These are phyloP conservation scores for Eupristina koningsbergeri DNA, from an alignment of 1,140 invertebrate genomes.

Conservation along the genomic window DNA sequence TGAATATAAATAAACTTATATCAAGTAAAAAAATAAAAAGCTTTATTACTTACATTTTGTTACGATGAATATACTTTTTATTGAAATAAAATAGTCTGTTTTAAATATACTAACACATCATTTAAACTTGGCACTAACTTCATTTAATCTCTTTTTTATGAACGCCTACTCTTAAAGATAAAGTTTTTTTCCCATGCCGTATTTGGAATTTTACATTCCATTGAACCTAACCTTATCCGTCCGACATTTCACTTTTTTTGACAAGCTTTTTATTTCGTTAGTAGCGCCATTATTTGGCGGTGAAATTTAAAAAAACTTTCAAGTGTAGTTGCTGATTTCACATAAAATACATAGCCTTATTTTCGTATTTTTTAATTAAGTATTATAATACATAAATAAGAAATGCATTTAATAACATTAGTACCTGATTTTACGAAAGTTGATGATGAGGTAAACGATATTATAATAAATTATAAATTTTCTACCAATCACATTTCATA, in stretches of 20 bases:
- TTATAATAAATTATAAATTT: neutral
- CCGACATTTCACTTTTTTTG: neutral
- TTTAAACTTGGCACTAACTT: neutral
- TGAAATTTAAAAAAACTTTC: neutral
- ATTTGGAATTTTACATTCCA: constrained; percentile 10
- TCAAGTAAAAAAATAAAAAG: neutral
- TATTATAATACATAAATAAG: neutral
- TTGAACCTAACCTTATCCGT: constrained; percentile 8
- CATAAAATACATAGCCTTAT: neutral
- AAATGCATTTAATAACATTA: constrained; percentile 54
- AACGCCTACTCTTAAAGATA: constrained; percentile 40
- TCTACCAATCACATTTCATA: neutral
- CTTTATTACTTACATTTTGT: constrained; percentile 37
- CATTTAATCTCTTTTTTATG: neutral
- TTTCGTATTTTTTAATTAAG: neutral
- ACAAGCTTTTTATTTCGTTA: neutral
- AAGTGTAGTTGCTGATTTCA: neutral
- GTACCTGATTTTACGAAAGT: constrained; percentile 29
- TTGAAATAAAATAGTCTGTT: neutral
- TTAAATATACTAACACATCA: neutral
- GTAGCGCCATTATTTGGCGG: neutral
- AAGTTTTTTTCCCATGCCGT: constrained; percentile 23
- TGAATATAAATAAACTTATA: neutral
- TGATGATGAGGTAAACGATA: constrained; percentile 21
- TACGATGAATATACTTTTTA: neutral